phyloP scores from a whole-genome alignment of 2,888 invertebrate species.

The Synergus umbraculus region DNA sequence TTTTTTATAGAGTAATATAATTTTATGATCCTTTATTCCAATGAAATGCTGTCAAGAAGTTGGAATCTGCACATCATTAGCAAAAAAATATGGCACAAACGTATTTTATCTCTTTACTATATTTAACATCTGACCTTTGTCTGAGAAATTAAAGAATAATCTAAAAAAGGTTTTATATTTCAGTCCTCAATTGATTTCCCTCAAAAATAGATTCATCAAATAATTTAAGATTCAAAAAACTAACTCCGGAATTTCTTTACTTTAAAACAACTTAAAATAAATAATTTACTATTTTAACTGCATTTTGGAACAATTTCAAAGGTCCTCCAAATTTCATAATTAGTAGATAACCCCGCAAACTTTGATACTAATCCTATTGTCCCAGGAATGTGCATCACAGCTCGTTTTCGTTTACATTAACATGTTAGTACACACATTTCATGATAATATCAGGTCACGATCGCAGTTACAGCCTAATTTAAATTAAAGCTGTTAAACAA shows the following conservation, averaged over 20 bases:
- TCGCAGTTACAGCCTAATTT: constrained; percentile 8
- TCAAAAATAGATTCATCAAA: background rate
- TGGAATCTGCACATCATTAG: background rate
- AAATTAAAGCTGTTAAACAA: constrained; percentile 25
- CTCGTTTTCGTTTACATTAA: constrained; percentile 7
- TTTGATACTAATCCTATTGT: constrained; percentile 13
- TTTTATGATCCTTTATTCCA: background rate
- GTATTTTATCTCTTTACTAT: background rate
- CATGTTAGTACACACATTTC: background rate
- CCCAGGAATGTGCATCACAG: constrained; percentile 3
- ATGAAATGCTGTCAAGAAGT: background rate
- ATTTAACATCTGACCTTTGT: background rate
- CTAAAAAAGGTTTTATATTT: background rate
- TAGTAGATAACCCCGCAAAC: background rate
- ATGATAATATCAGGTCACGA: constrained; percentile 7
- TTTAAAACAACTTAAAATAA: background rate
- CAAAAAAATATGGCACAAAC: background rate
- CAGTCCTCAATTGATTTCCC: background rate
- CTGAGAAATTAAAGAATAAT: background rate
- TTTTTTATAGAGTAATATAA: background rate
- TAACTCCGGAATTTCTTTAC: background rate
- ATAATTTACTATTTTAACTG: background rate
- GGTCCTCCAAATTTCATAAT: background rate
- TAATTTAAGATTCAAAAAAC: background rate
- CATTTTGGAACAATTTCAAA: background rate